phyloP scores from a whole-genome alignment of 1,140 invertebrate genomes.

The Camponotus pennsylvanicus region DNA sequence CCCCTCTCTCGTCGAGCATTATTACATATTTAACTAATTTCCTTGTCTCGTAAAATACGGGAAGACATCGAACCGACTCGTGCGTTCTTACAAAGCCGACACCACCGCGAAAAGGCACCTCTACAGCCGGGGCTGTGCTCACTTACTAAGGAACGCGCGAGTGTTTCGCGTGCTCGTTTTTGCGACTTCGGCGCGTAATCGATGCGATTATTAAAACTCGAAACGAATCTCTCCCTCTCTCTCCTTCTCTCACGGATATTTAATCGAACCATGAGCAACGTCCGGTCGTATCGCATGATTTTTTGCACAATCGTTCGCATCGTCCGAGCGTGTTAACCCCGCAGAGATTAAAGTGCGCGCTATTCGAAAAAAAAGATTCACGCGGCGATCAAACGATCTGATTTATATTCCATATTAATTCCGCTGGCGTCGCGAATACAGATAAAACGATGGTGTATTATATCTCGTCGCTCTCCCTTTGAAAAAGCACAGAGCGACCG shows the following conservation, averaged over 20 bases:
- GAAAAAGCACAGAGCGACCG: not conserved
- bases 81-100: constrained; percentile 59
- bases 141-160: constrained; percentile 60
- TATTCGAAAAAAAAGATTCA: constrained; percentile 1
- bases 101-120: constrained; percentile 62
- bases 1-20: constrained; percentile 77
- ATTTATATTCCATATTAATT: constrained; percentile 39
- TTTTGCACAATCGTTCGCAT: constrained; percentile 41
- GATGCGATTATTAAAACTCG: constrained; percentile 52
- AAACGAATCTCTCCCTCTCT: constrained; percentile 27
- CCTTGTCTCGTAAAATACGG: constrained; percentile 82
- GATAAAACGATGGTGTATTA: constrained; percentile 13
- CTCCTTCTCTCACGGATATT: constrained; percentile 21
- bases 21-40: constrained; percentile 85
- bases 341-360: constrained; percentile 34
- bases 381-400: constrained; percentile 20
- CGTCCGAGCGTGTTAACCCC: constrained; percentile 28
- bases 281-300: constrained; percentile 37
- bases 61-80: constrained; percentile 66
- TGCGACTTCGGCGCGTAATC: constrained; percentile 43
- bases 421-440: not conserved
- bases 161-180: constrained; percentile 42
- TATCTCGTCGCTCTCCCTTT: constrained; percentile 4
- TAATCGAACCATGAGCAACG: constrained; percentile 38
- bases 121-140: constrained; percentile 38